Evolutionary conservation across 2,888 invertebrate genomes (phyloP).

Genomic region (Steinernema hermaphroditum): DNA sequence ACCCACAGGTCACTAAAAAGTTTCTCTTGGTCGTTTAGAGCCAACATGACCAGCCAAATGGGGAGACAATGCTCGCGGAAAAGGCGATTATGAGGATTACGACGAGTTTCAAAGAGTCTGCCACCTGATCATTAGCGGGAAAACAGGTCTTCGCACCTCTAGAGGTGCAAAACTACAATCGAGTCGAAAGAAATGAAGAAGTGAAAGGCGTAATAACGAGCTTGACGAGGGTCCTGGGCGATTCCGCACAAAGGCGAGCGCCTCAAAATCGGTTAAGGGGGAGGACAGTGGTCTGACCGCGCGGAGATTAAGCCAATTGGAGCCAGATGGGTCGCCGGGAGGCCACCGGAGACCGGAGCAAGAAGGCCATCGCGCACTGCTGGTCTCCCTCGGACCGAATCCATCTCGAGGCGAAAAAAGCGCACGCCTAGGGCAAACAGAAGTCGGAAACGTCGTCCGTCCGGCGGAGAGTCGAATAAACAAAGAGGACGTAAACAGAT

Average conservation of each 20-base stretch:
- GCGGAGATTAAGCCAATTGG: constrained; percentile 22
- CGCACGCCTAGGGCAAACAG: not conserved
- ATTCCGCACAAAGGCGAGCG: not conserved
- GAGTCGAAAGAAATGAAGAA: too few species aligned
- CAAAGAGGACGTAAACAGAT: not conserved
- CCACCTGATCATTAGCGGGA: too few species aligned
- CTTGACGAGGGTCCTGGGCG: too few species aligned
- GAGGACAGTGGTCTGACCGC: not conserved
- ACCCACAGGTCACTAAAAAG: too few species aligned
- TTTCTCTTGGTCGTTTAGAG: too few species aligned
- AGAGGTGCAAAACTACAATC: too few species aligned
- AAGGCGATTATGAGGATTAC: too few species aligned
- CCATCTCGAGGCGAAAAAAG: not conserved
- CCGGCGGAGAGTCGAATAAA: not conserved
- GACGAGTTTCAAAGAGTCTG: too few species aligned
- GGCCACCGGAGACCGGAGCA: not conserved
- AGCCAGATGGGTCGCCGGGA: not conserved
- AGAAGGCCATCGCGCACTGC: not conserved
- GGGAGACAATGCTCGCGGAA: too few species aligned
- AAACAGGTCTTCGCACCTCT: too few species aligned
- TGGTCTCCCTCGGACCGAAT: not conserved
- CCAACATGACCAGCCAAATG: too few species aligned
- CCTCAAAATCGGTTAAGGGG: not conserved
- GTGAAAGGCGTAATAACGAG: too few species aligned
- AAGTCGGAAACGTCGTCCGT: not conserved